phyloP scores from a whole-genome alignment of 1,140 invertebrate species.

The Bombus affinis region DNA sequence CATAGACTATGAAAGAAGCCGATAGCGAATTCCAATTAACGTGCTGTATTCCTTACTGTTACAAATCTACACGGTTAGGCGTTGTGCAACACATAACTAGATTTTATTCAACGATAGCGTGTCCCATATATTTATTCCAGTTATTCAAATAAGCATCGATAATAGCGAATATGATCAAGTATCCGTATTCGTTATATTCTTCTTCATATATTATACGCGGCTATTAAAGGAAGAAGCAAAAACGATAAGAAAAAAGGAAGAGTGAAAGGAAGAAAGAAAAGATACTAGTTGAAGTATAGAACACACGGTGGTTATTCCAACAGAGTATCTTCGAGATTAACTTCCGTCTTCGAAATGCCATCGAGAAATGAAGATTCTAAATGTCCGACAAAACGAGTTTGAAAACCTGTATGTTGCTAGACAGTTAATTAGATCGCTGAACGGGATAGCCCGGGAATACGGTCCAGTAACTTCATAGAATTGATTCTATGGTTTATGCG shows the following conservation, averaged over 20 bases:
- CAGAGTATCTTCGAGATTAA: conserved; percentile 26
- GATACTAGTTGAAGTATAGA: neutral
- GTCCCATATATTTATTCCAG: neutral
- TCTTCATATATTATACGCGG: neutral
- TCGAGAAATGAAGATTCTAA: conserved; percentile 32
- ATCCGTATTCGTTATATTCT: neutral
- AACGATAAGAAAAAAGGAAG: neutral
- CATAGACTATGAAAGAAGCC: neutral
- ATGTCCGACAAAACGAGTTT: conserved; percentile 35
- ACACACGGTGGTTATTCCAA: neutral
- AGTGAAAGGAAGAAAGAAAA: neutral
- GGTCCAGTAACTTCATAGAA: neutral
- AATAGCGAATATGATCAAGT: conserved; percentile 6
- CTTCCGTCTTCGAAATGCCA: conserved; percentile 34
- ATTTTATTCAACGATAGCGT: conserved; percentile 10
- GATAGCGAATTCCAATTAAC: conserved; percentile 40
- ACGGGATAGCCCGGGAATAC: conserved; percentile 18
- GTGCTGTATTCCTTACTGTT: neutral
- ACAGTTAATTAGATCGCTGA: conserved; percentile 42
- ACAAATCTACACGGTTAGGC: neutral
- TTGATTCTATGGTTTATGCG: conserved; percentile 19
- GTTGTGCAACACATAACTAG: conserved; percentile 1
- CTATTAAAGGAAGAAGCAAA: neutral
- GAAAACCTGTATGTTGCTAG: conserved; percentile 33
- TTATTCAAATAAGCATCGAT: conserved; percentile 13